Percentiles rank a stretch among this genome's conserved stretches.
Evolutionary conservation across 2,113 vertebrate species (phyloP).

Genomic region (Cepphus grylle): DNA sequence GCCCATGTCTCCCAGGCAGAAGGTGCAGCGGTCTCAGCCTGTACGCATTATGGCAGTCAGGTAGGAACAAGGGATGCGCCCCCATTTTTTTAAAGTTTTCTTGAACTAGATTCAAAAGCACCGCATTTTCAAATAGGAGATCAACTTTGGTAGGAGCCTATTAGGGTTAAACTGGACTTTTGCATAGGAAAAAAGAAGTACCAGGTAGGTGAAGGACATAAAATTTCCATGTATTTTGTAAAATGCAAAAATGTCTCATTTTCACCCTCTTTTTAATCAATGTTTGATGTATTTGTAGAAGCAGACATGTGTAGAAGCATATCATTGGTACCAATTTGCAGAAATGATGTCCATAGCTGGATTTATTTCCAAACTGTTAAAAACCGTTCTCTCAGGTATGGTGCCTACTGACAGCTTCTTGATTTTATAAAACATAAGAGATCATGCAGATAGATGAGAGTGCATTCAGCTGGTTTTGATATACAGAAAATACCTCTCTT

Average conservation of each 20-base stretch:
- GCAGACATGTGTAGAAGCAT: not conserved
- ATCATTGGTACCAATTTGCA: not conserved
- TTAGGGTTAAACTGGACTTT: not conserved
- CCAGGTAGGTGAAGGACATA: not conserved
- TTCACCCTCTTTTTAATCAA: not conserved
- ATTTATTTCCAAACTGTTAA: not conserved
- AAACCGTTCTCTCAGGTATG: not conserved
- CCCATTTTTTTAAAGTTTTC: not conserved
- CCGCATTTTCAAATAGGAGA: rapidly evolving
- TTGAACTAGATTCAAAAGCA: not conserved
- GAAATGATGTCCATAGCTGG: not conserved
- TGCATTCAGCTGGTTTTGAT: not conserved
- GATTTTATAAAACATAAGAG: not conserved
- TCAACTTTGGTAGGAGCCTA: rapidly evolving
- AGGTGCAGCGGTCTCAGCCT: conserved; percentile 88
- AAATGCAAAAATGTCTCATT: not conserved
- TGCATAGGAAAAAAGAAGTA: not conserved
- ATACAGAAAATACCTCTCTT: not conserved
- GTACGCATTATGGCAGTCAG: conserved; percentile 94
- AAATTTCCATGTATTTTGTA: not conserved
- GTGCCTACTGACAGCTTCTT: not conserved
- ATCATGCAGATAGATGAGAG: not conserved
- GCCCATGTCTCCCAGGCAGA: conserved; percentile 67
- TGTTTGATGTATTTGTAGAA: not conserved
- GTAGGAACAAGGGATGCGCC: conserved; percentile 50